These are phyloP conservation scores for Podarcis raffonei DNA, from an alignment of 2,113 vertebrate species.

Conservation along the genomic window DNA sequence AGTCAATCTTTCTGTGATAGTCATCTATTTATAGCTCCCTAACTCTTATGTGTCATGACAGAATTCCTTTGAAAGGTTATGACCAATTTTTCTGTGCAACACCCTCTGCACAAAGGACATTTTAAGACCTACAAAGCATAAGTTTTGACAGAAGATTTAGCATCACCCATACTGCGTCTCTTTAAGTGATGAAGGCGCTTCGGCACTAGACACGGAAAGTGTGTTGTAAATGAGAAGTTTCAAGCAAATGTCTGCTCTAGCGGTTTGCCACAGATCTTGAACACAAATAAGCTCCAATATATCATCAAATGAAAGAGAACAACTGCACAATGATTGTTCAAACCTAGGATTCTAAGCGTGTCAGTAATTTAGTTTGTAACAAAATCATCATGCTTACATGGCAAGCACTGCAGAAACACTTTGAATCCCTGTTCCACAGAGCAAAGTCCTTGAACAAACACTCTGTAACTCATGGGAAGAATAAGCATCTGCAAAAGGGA, in stretches of 20 bases:
- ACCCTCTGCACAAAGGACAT: slow-evolving; percentile 49
- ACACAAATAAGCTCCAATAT: background rate
- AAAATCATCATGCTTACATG: background rate
- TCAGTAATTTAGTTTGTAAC: background rate
- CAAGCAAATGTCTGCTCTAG: slow-evolving; percentile 14
- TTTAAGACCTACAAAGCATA: slow-evolving; percentile 27
- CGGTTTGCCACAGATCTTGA: background rate
- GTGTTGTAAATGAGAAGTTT: background rate
- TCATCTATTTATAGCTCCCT: background rate
- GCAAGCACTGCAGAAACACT: background rate
- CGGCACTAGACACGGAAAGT: background rate
- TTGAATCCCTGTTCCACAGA: background rate
- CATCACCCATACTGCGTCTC: background rate
- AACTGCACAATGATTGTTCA: background rate
- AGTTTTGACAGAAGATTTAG: slow-evolving; percentile 33
- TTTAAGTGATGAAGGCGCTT: background rate
- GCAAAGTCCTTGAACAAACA: background rate
- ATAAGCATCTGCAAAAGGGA: background rate
- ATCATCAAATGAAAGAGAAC: background rate
- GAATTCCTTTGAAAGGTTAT: background rate
- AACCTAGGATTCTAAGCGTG: background rate
- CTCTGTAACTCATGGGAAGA: background rate
- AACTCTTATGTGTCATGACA: background rate
- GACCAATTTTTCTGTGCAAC: background rate
- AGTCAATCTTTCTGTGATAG: background rate